Base-by-base conservation (phyloP, 2,888 invertebrate genomes). In the Tetrapedia diversipes region DNA sequence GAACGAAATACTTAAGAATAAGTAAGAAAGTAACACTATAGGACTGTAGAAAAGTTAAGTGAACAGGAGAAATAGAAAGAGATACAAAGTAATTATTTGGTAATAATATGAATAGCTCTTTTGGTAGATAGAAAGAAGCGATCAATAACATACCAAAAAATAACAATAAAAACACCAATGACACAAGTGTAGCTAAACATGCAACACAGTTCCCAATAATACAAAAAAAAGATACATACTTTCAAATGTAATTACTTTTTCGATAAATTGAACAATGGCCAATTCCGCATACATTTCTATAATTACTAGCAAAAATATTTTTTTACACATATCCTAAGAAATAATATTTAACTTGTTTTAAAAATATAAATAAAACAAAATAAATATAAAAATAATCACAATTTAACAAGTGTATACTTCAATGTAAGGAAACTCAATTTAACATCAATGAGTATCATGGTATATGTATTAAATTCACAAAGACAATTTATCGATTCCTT, bases 51-150 rank as follows among this genome's bases (percentile, higher is more conserved):
- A 11, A 27, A 57, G 19, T 19, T 10, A 16, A 1, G 16, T 4
- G 2, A 1, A 27, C 6, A 29, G 32, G 1, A 54, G 1, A 34
- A 29, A 27, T 14, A n/a, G 39, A 61, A 19, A 45, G 34, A 11
- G 72, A 64, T 24, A 39, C 65, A 68, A 65, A 68, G 64, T 70
- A 81, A 82, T 82, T 81, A 54, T 41, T 64, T 57, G 49, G 65
- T 71, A 75, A 71, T 64, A 79, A 41, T 75, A 39, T 37, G 63
- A 71, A 75, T 66, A 63, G 74, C 57, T 49, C 66, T 66, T n/a
- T 59, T 63, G 72, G 29, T 57, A 3, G 56, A 45, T 79, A 79
- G 82, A 76, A 79, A 82, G 71, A 51, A 69, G 57, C 53, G 70
- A 66, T 63, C 70, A 63, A 66, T 57, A 32, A 16, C 14, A 54